These are phyloP conservation scores for Mesitornis unicolor DNA, from an alignment of 2,113 vertebrate species.

Conservation along the genomic window DNA sequence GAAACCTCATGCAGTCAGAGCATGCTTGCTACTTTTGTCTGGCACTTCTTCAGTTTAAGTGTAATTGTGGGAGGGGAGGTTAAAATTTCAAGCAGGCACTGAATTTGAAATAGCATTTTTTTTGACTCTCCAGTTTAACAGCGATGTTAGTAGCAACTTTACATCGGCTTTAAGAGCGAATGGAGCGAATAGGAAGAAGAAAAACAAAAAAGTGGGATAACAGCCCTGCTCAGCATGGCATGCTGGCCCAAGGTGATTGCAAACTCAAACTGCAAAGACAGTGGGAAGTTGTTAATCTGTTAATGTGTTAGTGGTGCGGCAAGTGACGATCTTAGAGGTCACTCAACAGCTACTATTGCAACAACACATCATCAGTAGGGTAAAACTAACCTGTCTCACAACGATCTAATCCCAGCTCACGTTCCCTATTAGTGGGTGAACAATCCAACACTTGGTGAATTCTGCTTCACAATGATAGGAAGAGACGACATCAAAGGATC, in stretches of 20 bases:
- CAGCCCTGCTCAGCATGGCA: background rate
- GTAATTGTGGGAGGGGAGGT: background rate
- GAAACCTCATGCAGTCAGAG: background rate
- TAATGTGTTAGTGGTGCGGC: background rate
- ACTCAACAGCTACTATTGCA: background rate
- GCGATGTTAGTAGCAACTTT: background rate
- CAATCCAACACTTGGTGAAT: too few species aligned
- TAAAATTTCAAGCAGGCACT: background rate
- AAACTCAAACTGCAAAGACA: background rate
- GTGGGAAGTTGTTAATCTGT: background rate
- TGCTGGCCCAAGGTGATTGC: background rate
- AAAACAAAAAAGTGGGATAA: background rate
- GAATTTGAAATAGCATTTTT: background rate
- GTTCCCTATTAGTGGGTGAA: too few species aligned
- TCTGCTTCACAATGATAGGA: too few species aligned
- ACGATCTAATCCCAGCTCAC: too few species aligned
- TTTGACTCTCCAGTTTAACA: background rate
- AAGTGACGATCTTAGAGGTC: background rate
- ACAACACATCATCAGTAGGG: too few species aligned
- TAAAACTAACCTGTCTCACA: too few species aligned
- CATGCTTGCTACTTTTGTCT: background rate
- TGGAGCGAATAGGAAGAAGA: background rate
- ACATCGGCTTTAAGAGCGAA: background rate
- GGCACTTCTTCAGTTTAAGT: background rate
- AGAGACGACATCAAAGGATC: too few species aligned